Evolutionary conservation across 1,140 invertebrate species (phyloP).

Genomic region (Orchestia grillus): DNA sequence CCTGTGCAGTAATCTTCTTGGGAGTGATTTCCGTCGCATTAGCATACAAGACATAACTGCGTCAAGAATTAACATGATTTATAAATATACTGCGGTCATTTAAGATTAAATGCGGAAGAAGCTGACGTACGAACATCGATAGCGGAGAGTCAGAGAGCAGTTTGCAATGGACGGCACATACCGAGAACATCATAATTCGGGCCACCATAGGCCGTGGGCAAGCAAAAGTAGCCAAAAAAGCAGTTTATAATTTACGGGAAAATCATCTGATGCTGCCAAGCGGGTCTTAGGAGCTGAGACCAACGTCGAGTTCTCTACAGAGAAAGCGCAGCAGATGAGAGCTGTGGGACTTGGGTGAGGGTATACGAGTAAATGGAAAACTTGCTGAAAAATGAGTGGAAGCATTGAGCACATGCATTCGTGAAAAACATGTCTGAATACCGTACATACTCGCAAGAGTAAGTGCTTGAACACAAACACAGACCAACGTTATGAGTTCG

Average conservation of each 20-base stretch:
- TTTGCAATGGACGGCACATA: background rate
- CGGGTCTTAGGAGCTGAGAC: background rate
- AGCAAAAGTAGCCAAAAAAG: background rate
- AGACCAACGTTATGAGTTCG: background rate
- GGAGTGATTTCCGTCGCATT: background rate
- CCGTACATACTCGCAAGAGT: background rate
- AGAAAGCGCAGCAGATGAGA: background rate
- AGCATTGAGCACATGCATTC: background rate
- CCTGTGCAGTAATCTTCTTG: background rate
- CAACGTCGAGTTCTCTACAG: background rate
- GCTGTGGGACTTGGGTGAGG: background rate
- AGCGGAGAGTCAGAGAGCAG: background rate
- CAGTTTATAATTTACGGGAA: background rate
- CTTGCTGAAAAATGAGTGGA: background rate
- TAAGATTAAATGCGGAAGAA: background rate
- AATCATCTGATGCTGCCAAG: background rate
- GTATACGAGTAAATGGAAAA: background rate
- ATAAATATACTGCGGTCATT: background rate
- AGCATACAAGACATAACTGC: background rate
- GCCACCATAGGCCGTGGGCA: background rate
- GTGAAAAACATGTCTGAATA: background rate
- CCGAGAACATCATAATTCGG: background rate
- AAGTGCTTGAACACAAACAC: background rate
- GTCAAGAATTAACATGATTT: background rate
- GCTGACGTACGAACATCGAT: background rate